Evolutionary conservation across 2,797 vertebrate species (phyloP).

Genomic region (Sebastes nivosus): DNA sequence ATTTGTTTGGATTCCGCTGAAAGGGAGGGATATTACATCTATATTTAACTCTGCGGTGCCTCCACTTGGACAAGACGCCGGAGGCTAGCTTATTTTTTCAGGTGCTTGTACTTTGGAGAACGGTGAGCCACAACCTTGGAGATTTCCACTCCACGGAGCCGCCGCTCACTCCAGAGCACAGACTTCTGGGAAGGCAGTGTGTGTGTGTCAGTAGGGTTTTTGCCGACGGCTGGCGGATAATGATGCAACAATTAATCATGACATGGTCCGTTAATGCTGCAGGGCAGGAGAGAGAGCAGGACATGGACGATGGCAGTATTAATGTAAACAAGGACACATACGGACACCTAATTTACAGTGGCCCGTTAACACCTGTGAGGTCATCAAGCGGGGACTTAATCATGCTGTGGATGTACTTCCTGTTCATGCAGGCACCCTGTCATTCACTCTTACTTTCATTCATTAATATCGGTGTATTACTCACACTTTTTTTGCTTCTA

Average conservation of each 20-base stretch:
- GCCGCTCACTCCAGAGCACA: slow-evolving; percentile 81
- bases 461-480: slow-evolving; percentile 9
- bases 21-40: slow-evolving; percentile 91
- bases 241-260: slow-evolving; percentile 74
- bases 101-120: slow-evolving; percentile 95
- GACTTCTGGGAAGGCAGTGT: slow-evolving; percentile 76
- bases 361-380: slow-evolving; percentile 46
- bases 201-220: slow-evolving; percentile 54
- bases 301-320: slow-evolving; percentile 33
- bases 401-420: slow-evolving; percentile 15
- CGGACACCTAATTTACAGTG: slow-evolving; percentile 33
- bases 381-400: slow-evolving; percentile 34
- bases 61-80: slow-evolving; percentile 86
- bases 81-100: slow-evolving; percentile 94
- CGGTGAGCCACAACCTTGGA: slow-evolving; percentile 89
- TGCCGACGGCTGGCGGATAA: slow-evolving; percentile 57
- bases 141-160: slow-evolving; percentile 84
- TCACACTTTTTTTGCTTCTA: background rate
- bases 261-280: slow-evolving; percentile 55
- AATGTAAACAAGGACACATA: slow-evolving; percentile 23
- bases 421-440: slow-evolving; percentile 16
- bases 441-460: slow-evolving; percentile 19
- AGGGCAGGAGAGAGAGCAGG: slow-evolving; percentile 26
- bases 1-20: slow-evolving; percentile 91
- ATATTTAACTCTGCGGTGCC: slow-evolving; percentile 91